Evolutionary conservation across 2,888 invertebrate genomes (phyloP).

Genomic region (Odontocolon sp.): DNA sequence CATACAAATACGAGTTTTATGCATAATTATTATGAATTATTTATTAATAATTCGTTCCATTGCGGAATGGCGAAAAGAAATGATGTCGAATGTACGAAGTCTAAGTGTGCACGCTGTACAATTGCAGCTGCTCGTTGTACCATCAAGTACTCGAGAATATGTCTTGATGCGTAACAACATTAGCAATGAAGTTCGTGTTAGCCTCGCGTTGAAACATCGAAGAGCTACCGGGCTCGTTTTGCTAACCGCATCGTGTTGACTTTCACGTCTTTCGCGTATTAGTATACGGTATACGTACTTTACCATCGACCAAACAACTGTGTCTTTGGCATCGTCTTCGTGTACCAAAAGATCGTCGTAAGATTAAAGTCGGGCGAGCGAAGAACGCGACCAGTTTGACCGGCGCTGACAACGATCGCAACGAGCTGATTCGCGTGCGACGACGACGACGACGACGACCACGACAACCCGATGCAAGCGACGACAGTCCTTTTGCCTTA

Average conservation of each 20-base stretch:
- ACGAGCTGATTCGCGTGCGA: conserved; percentile 2
- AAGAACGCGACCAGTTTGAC: conserved; percentile 52
- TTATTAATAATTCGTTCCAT: too few relatives aligned
- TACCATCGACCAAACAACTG: neutral
- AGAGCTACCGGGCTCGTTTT: conserved; percentile 33
- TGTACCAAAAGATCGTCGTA: conserved; percentile 48
- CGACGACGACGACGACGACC: conserved; percentile 8
- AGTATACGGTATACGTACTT: neutral
- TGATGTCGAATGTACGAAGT: too few relatives aligned
- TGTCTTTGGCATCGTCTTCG: conserved; percentile 34
- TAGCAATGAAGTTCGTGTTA: conserved; percentile 24
- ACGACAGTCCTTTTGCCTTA: conserved; percentile 55
- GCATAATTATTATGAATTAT: too few relatives aligned
- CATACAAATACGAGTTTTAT: too few relatives aligned
- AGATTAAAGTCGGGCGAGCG: conserved; percentile 44
- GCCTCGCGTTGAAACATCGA: conserved; percentile 39
- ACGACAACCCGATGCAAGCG: neutral
- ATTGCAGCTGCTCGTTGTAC: too few relatives aligned
- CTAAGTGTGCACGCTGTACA: too few relatives aligned
- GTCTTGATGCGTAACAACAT: too few relatives aligned
- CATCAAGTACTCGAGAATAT: too few relatives aligned
- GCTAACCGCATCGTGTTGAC: conserved; percentile 23
- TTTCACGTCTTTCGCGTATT: conserved; percentile 51
- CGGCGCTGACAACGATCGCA: conserved; percentile 54
- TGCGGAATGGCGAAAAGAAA: too few relatives aligned